A percentile compares a stretch with the other conserved stretches of the same genome.
Evolutionary conservation across 1,140 invertebrate species (phyloP).

Genomic region (Dendroctonus ponderosae): DNA sequence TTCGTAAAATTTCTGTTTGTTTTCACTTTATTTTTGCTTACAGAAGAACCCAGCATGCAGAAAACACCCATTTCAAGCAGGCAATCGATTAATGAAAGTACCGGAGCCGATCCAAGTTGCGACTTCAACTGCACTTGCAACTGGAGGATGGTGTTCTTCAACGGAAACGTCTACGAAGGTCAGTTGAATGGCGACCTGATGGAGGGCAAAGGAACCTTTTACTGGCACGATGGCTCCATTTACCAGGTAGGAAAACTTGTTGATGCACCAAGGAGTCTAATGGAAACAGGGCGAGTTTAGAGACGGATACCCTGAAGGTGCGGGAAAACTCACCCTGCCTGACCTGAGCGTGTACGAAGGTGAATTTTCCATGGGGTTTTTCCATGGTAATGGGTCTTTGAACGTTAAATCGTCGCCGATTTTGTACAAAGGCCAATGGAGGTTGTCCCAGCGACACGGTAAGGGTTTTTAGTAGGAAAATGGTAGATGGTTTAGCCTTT

Average conservation of each 20-base stretch:
- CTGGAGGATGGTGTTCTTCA: conserved; percentile 39
- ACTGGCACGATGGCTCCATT: conserved; percentile 56
- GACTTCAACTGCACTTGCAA: conserved; percentile 2
- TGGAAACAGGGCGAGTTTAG: conserved; percentile 56
- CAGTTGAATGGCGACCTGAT: conserved; percentile 33
- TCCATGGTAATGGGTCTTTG: conserved; percentile 57
- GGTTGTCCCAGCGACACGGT: conserved; percentile 54
- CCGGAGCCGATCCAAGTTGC: background rate
- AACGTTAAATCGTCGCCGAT: conserved; percentile 53
- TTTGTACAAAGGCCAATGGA: conserved; percentile 56
- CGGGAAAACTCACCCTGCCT: conserved; percentile 55
- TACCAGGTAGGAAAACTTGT: conserved; percentile 51
- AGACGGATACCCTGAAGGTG: conserved; percentile 56
- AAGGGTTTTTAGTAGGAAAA: conserved; percentile 24
- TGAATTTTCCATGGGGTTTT: conserved; percentile 54
- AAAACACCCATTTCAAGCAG: too few species aligned
- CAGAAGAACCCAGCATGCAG: too few species aligned
- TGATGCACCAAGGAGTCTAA: background rate
- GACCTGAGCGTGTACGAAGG: conserved; percentile 58
- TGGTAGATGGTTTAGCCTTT: background rate
- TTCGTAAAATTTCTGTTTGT: too few species aligned
- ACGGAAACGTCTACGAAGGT: conserved; percentile 43
- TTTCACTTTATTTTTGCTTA: too few species aligned
- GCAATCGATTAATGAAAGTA: too few species aligned
- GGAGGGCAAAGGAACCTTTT: conserved; percentile 54